Conservation (phyloP, 2,888 invertebrate species). For the Nomada ferruginata region DNA sequence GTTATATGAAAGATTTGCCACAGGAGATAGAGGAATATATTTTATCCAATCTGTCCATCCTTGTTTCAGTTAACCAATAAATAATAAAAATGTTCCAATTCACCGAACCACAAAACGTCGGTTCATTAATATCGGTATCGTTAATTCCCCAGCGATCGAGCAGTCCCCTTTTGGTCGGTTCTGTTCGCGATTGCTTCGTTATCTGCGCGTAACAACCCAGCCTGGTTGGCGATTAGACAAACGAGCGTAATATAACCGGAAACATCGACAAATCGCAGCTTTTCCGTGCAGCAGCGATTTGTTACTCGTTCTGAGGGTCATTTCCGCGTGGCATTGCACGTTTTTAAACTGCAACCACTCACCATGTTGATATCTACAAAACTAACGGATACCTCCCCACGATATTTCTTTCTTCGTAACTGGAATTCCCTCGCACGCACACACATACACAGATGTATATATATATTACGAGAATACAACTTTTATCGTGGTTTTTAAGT, state of each 20-base stretch:
- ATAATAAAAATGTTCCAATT: background rate
- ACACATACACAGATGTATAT: no score
- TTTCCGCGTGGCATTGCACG: background rate
- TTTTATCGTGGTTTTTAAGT: no score
- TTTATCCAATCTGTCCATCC: no score
- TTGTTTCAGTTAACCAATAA: background rate
- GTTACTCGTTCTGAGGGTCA: conserved; percentile 7
- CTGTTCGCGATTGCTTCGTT: conserved; percentile 49
- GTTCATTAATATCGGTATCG: conserved; percentile 9
- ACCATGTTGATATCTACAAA: background rate
- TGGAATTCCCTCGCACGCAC: no score
- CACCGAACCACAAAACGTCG: background rate
- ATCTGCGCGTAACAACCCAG: conserved; percentile 51
- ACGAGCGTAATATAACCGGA: conserved; percentile 43
- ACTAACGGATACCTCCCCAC: conserved; percentile 3
- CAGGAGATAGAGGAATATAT: no score
- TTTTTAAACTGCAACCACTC: no score
- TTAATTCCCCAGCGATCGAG: conserved; percentile 6
- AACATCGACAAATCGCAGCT: conserved; percentile 50
- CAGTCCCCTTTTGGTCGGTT: conserved; percentile 17
- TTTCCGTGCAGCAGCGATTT: conserved; percentile 34
- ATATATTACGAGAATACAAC: no score
- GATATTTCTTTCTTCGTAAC: conserved; percentile 20
- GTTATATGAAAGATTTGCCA: no score
- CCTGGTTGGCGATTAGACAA: conserved; percentile 54